phyloP scores from a whole-genome alignment of 1,140 invertebrate genomes.

The Copidosoma floridanum region DNA sequence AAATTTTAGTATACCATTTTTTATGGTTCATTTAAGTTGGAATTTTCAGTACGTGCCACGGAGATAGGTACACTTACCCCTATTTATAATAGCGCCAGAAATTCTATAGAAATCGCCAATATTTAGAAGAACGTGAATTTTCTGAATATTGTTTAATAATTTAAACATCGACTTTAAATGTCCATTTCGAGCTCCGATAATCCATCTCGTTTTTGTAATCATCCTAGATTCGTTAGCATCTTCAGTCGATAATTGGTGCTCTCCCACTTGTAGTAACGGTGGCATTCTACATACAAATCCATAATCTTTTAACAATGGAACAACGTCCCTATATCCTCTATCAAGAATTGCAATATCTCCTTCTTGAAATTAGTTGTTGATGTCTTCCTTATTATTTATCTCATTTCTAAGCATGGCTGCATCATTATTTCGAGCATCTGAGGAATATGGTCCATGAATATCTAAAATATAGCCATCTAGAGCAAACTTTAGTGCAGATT shows the following conservation, averaged over 20 bases:
- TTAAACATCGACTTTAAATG: no score
- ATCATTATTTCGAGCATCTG: slow-evolving; percentile 13
- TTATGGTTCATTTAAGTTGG: no score
- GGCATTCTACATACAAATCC: slow-evolving; percentile 22
- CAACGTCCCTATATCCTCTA: slow-evolving; percentile 14
- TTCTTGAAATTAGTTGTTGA: slow-evolving; percentile 17
- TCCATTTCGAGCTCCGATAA: background rate
- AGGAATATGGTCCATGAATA: slow-evolving; percentile 15
- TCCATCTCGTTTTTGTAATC: slow-evolving; percentile 22
- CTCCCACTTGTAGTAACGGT: background rate
- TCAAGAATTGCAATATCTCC: slow-evolving; percentile 18
- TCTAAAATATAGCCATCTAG: slow-evolving; percentile 12
- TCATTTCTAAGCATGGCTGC: slow-evolving; percentile 13
- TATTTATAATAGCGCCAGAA: no score
- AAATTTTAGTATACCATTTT: no score
- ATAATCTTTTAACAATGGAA: background rate
- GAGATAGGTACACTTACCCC: no score
- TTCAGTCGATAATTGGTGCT: slow-evolving; percentile 17
- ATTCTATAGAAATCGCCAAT: no score
- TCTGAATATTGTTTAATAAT: no score
- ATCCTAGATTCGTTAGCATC: slow-evolving; percentile 17
- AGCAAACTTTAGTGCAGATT: slow-evolving; percentile 12
- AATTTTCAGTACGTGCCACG: no score
- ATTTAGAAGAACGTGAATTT: no score
- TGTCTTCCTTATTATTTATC: slow-evolving; percentile 5